Conservation (phyloP, 2,797 vertebrate species). For the Ptychobarbus kaznakovi region DNA sequence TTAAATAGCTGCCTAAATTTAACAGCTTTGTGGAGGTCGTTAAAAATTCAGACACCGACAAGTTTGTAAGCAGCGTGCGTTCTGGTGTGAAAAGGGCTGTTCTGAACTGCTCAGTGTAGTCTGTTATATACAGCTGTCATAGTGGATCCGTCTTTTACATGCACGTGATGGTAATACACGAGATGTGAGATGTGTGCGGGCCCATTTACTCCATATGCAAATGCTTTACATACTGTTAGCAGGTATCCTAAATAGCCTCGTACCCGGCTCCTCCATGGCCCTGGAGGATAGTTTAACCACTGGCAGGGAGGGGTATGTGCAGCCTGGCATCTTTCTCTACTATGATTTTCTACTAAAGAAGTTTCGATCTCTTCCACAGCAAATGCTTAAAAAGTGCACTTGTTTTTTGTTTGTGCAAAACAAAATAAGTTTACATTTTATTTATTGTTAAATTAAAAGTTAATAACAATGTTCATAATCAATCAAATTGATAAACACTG, state of each 20-base stretch:
- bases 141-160: slow-evolving; percentile 9
- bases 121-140: slow-evolving; percentile 15
- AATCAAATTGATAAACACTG: not conserved
- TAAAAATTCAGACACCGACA: slow-evolving; percentile 67
- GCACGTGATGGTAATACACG: slow-evolving; percentile 1
- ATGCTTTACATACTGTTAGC: slow-evolving; percentile 42
- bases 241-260: slow-evolving; percentile 24
- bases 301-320: not conserved
- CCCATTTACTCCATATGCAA: slow-evolving; percentile 26
- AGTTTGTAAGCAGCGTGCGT: slow-evolving; percentile 39
- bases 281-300: slow-evolving; percentile 4
- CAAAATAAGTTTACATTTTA: not conserved
- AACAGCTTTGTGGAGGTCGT: slow-evolving; percentile 81
- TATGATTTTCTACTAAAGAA: not conserved
- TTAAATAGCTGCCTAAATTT: slow-evolving; percentile 86
- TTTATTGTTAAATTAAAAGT: not conserved
- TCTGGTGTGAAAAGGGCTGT: slow-evolving; percentile 3
- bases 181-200: slow-evolving; percentile 18
- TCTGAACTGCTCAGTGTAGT: not conserved
- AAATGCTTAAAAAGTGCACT: not conserved
- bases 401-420: not conserved
- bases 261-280: slow-evolving; percentile 9
- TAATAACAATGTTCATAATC: not conserved
- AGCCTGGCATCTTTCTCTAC: not conserved
- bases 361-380: not conserved